Evolutionary conservation across 2,888 invertebrate species (phyloP), one percentile per base, ranked within the genome.

Genomic region (Meiosimyza platycephala): DNA sequence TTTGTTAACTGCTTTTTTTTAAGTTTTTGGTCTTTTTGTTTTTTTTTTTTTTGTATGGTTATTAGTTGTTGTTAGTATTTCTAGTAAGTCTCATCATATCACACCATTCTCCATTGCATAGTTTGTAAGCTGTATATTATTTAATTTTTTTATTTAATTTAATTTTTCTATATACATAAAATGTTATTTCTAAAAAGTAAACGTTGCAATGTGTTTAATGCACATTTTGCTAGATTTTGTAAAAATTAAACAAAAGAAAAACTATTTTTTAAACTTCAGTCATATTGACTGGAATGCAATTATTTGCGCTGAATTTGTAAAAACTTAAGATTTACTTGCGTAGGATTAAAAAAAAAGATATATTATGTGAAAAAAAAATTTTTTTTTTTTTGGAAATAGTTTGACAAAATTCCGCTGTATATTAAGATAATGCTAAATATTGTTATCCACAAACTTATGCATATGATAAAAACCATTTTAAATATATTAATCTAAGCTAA

Each of bases 221-320:
- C 28, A 28, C 28, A 40, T 6, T 40, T 63, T 55, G 33, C 47
- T 11, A 47, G 33, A 64, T 18, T 64, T n/a, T 16, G 50, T 12
- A 48, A 47, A 69, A 64, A 15, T 57, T 18, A 51, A 22, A 72
- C 47, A 4, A 66, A 73, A 50, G 12, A 55, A 63, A 62, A 69
- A 70, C 64, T 76, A 62, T 68, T 73, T 50, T 75, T 74, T 76
- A 75, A 73, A 76, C 75, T 75, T 81, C 79, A 79, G 83, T 84
- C 84, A 84, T 83, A 84, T 84, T 84, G 83, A 84, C 80, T 82
- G 81, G 77, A 28, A 74, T 66, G 72, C 75, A 68, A 57, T n/a
- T 63, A 55, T n/a, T 40, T 67, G 33, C n/a, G 13, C n/a, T 54
- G 55, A 51, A 12, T n/a, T 28, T 9, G 40, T 55, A 67, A 67